A percentile compares a stretch with the other conserved stretches of the same genome.
Evolutionary conservation across 30 jellyfish, hydroid and myxozoan species (phyloP).

Genomic region (Nemopilema nomurai): DNA sequence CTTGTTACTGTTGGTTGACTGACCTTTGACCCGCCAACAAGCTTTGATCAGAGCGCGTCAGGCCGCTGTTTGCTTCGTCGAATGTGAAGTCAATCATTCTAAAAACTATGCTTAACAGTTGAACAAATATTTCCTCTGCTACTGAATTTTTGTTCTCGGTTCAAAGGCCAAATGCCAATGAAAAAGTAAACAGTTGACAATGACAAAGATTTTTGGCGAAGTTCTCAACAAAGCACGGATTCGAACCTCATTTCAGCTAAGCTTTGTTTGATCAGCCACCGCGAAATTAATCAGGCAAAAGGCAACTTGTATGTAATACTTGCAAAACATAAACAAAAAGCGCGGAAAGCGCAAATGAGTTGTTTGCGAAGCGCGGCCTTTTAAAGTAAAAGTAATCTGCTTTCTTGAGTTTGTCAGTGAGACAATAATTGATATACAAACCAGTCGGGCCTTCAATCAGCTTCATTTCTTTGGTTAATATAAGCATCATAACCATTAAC

Average conservation of each 20-base stretch:
- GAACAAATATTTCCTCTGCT: slow-evolving; percentile 60
- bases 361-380: slow-evolving; percentile 52
- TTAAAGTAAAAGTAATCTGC: slow-evolving; percentile 28
- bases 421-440: slow-evolving; percentile 1
- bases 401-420: neutral
- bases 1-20: slow-evolving; percentile 3
- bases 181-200: slow-evolving; percentile 62
- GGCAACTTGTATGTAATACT: slow-evolving; percentile 69
- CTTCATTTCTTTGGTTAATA: neutral
- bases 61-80: neutral
- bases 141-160: slow-evolving; percentile 45
- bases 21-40: neutral
- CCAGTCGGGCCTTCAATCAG: slow-evolving; percentile 10
- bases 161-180: slow-evolving; percentile 56
- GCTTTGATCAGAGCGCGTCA: slow-evolving; percentile 20
- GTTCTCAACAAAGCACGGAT: slow-evolving; percentile 40
- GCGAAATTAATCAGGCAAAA: slow-evolving; percentile 10
- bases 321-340: slow-evolving; percentile 57
- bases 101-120: slow-evolving; percentile 43
- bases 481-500: neutral
- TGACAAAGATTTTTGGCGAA: slow-evolving; percentile 41
- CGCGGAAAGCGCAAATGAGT: slow-evolving; percentile 33
- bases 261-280: slow-evolving; percentile 68
- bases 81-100: slow-evolving; percentile 18
- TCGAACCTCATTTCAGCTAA: slow-evolving; percentile 51